Percentiles rank a stretch among this genome's conserved stretches.
phyloP scores from a whole-genome alignment of 2,797 vertebrate species.

The Choloepus didactylus region DNA sequence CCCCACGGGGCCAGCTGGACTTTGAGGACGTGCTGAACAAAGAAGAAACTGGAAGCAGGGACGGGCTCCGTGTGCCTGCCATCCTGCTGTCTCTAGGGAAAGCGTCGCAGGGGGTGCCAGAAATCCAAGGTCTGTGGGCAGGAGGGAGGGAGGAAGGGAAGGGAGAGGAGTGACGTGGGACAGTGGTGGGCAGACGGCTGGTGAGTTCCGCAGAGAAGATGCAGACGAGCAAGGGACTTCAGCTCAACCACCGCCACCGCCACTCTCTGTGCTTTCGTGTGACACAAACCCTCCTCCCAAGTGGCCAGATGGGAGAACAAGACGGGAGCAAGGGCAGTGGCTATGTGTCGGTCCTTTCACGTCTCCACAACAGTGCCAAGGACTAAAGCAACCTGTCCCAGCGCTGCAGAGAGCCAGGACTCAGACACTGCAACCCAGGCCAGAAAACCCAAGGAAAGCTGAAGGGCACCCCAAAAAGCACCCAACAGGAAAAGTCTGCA shows the following conservation, averaged over 20 bases:
- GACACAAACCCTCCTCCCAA: not conserved
- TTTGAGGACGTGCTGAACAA: not conserved
- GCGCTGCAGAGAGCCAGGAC: not conserved
- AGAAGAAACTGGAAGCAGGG: not conserved
- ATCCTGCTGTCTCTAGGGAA: not conserved
- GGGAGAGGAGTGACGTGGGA: too few species aligned
- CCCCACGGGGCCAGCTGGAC: not conserved
- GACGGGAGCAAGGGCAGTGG: not conserved
- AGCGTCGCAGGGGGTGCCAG: not conserved
- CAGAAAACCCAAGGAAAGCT: not conserved
- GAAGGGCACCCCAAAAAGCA: not conserved
- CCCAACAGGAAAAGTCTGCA: not conserved
- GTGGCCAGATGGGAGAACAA: not conserved
- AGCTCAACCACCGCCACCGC: not conserved
- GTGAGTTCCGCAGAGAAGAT: not conserved
- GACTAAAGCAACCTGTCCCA: not conserved
- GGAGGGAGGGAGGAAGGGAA: not conserved
- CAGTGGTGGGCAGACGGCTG: too few species aligned
- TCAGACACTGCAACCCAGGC: not conserved
- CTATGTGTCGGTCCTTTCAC: not conserved
- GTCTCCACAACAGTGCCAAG: not conserved
- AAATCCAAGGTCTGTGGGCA: not conserved
- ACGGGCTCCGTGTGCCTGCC: not conserved
- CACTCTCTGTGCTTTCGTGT: accelerated
- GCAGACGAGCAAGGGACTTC: not conserved